Evolutionary conservation across 1,140 invertebrate genomes (phyloP).

Genomic region (Zaprionus capensis): DNA sequence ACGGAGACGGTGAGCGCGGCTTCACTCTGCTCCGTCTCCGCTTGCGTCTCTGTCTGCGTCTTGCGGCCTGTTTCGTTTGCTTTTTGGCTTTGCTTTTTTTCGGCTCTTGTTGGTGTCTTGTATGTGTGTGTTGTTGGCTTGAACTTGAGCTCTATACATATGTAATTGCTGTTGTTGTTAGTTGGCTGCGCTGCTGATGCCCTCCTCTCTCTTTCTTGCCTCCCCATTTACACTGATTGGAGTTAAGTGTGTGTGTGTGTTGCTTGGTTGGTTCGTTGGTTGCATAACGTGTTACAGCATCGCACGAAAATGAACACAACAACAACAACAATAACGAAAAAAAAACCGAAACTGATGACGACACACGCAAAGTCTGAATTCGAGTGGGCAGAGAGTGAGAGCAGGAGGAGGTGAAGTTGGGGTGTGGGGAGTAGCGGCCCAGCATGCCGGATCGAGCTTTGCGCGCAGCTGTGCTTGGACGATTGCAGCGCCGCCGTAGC

Average conservation of each 20-base stretch:
- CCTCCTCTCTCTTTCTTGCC: neutral
- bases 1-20: neutral
- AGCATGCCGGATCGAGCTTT: slow-evolving; percentile 9
- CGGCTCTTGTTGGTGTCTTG: slow-evolving; percentile 30
- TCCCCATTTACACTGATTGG: slow-evolving; percentile 34
- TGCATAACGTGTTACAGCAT: slow-evolving; percentile 83
- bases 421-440: slow-evolving; percentile 6
- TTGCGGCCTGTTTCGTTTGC: slow-evolving; percentile 28
- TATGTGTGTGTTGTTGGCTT: slow-evolving; percentile 67
- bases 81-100: slow-evolving; percentile 29
- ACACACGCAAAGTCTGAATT: slow-evolving; percentile 58
- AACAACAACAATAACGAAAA: slow-evolving; percentile 39
- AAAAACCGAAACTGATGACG: slow-evolving; percentile 73
- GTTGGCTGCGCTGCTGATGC: slow-evolving; percentile 16
- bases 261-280: slow-evolving; percentile 46
- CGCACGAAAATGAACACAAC: slow-evolving; percentile 69
- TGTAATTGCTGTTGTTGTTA: slow-evolving; percentile 68
- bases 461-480: slow-evolving; percentile 39
- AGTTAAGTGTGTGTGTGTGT: slow-evolving; percentile 45
- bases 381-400: slow-evolving; percentile 20
- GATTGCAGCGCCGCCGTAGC: slow-evolving; percentile 10
- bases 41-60: slow-evolving; percentile 8
- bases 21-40: slow-evolving; percentile 18
- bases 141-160: slow-evolving; percentile 84
- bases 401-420: neutral